Evolutionary conservation across 2,797 vertebrate species (phyloP), one percentile per base, ranked within the genome.

Genomic region (Propithecus deckenii): DNA sequence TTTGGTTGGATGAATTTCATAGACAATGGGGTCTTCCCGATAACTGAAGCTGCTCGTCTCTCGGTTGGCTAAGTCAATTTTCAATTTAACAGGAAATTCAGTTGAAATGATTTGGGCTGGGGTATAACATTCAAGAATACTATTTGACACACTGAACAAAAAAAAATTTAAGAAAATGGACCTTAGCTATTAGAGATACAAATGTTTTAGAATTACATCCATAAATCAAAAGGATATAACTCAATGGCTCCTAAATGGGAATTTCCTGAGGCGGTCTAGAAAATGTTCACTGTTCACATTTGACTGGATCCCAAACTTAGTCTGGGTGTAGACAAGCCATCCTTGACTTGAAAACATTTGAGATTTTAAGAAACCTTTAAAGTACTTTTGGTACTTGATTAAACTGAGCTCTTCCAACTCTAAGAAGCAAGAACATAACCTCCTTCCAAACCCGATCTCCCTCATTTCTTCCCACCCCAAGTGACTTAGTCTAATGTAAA

Each of bases 21-120:
- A 98, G 98, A 99, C 99, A 98, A 99, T 96, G 0, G 99, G 99
- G 97, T 99, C 99, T 93, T 99, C 98, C 95, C 98, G 99, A 98
- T 99, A 99, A 85, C 98, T 99, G 99, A 99, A 99, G 80, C 81
- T 38, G 0, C 98, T 98, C 0, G 99, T 98, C 0, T 97, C 96
- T 85, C 98, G 98, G 89, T 98, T 92, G 91, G 99, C 99, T 22
- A 98, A 99, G 50, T 99, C 99, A 59, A 99, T 99, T 91, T 98
- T 99, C 97, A 99, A 95, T 97, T 97, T 99, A 91, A 99, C 98
- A 0, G 91, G 98, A 84, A 99, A 99, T 48, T 98, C 97, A 50
- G 99, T 99, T 28, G 98, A 98, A 55, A 97, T 97, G 15, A 52
- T 90, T 86, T 99, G 99, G 6, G 99, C 98, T 0, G 99, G 99